Base-by-base conservation (phyloP, 2,888 invertebrate species). In the Tetanocera ferruginea region DNA sequence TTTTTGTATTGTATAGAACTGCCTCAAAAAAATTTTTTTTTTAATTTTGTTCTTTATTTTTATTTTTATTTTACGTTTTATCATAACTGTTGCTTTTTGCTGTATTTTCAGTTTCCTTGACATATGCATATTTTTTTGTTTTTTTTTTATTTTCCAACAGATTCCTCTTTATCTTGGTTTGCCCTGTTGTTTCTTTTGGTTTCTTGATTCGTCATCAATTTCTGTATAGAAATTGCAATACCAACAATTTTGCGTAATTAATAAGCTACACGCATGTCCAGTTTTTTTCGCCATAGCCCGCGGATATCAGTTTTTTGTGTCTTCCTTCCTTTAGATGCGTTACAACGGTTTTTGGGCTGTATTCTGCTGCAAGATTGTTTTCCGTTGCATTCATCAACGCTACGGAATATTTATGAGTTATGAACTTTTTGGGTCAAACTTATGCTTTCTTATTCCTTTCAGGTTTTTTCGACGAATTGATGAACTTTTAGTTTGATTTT, bases 191-290 rank as follows among this genome's bases (percentile, higher is more conserved):
- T n/a, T 64, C 31, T 31, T 14, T 31, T 31, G 4, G 6, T n/a
- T 31, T 17, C 31, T 28, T 14, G 31, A 0, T 17, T 34, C 31
- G 9, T 23, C 31, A 5, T 28, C 14, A 14, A 5, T 6, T 14
- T n/a, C 5, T 60, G 25, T 25, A 17, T 67, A 37, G 5, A 25
- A 14, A 28, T 67, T 14, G 23, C 34, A 28, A 2, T 34, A 51
- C 23, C 28, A 23, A 37, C 23, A 23, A 23, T 69, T 49, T 49
- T 49, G 25, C 6, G 57, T 57, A 55, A 72, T 72, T 72, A 72
- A 60, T 14, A 72, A 57, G 49, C 67, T 51, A 52, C 70, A 57
- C 72, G 57, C 72, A 72, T 69, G 43, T 60, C 60, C 72, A 37
- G 72, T 34, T 37, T 34, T 28, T 60, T 11, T 28, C 5, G 14